Percentiles rank a stretch among this genome's conserved stretches.
Conservation (phyloP, 2,797 vertebrate genomes). For the Clarias pachynema region DNA sequence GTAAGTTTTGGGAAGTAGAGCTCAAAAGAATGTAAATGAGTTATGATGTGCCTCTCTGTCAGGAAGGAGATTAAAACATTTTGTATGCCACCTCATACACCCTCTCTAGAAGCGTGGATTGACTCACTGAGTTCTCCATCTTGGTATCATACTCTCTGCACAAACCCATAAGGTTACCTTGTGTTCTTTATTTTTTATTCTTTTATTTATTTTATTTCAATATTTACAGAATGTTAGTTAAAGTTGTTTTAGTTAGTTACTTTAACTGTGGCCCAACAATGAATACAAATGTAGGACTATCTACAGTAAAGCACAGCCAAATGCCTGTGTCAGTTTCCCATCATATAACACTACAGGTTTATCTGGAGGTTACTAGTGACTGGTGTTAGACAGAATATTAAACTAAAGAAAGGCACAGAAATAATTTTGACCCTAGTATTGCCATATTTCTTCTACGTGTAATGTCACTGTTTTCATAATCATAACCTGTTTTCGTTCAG, state of each 20-base stretch:
- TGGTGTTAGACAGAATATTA: neutral
- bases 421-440: neutral
- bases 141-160: neutral
- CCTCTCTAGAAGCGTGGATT: slow-evolving; percentile 21
- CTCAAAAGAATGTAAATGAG: slow-evolving; percentile 12
- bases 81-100: slow-evolving; percentile 30
- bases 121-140: neutral
- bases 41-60: slow-evolving; percentile 5
- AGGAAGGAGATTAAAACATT: slow-evolving; percentile 27
- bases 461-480: too few relatives aligned
- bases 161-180: slow-evolving; percentile 7
- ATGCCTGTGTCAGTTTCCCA: neutral
- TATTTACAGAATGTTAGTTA: neutral
- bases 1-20: slow-evolving; percentile 8
- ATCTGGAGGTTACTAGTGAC: neutral
- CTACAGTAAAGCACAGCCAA: neutral
- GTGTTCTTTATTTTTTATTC: neutral
- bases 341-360: neutral
- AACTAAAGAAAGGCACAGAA: neutral
- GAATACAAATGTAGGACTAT: neutral
- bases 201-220: neutral
- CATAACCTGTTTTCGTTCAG: too few relatives aligned
- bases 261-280: neutral
- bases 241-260: neutral
- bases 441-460: neutral